Percentiles rank a stretch among this genome's conserved stretches.
Evolutionary conservation across 2,888 invertebrate genomes (phyloP).

Genomic region (Ormia ochracea): DNA sequence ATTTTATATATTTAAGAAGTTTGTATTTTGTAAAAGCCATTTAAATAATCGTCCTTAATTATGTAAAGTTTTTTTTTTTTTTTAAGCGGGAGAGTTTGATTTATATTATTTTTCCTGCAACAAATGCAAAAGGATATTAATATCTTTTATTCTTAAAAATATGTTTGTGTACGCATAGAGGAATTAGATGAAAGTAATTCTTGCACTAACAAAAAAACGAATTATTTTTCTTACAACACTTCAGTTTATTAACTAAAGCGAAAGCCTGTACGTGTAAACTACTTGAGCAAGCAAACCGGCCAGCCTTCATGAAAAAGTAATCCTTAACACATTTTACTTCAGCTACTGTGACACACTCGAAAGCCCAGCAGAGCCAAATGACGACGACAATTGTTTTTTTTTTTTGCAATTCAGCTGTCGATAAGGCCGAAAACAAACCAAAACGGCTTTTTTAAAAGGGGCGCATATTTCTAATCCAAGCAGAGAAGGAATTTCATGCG

Average conservation of each 20-base stretch:
- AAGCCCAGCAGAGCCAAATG: background rate
- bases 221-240: conserved; percentile 49
- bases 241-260: background rate
- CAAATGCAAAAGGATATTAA: background rate
- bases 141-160: background rate
- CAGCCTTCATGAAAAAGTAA: conserved; percentile 43
- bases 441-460: conserved; percentile 12
- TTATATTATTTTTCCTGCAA: background rate
- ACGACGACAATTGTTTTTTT: background rate
- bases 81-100: background rate
- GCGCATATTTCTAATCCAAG: background rate
- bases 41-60: no score
- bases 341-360: background rate
- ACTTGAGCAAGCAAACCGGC: conserved; percentile 47
- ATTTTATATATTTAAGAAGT: no score
- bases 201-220: conserved; percentile 37
- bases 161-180: background rate
- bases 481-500: conserved; percentile 37
- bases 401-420: background rate
- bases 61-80: no score
- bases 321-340: conserved; percentile 27
- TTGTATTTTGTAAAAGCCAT: no score
- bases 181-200: conserved; percentile 20
- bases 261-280: conserved; percentile 16
- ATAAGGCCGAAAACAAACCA: background rate